phyloP scores from a whole-genome alignment of 2,113 vertebrate genomes.

The Xenopus borealis region DNA sequence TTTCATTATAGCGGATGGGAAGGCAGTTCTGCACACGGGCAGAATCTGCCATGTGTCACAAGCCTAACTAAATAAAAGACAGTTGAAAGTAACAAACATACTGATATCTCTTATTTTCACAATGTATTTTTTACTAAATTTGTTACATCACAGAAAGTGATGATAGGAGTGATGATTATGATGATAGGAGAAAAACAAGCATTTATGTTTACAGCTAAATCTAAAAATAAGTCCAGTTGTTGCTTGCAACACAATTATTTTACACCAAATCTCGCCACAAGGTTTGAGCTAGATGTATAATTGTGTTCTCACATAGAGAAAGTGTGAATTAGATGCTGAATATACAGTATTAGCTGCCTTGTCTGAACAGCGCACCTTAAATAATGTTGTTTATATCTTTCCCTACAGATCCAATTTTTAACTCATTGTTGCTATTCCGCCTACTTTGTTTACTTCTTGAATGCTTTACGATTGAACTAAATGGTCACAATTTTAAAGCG shows the following conservation, averaged over 20 bases:
- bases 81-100: no score
- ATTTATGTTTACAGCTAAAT: not conserved
- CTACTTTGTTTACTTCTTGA: not conserved
- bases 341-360: not conserved
- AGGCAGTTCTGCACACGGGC: no score
- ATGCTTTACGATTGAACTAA: no score
- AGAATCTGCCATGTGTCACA: no score
- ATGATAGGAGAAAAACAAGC: no score
- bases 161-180: no score
- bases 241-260: not conserved
- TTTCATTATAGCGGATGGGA: no score
- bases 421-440: not conserved
- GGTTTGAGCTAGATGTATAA: not conserved
- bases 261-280: not conserved
- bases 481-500: no score
- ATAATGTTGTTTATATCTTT: not conserved
- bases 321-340: not conserved
- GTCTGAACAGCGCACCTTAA: not conserved
- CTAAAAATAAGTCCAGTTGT: not conserved
- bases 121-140: no score
- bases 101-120: no score
- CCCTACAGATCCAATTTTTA: not conserved
- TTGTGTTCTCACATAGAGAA: not conserved
- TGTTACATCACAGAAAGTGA: no score
- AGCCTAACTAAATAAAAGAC: no score